Evolutionary conservation across 1,140 invertebrate genomes (phyloP), one percentile per base, ranked within the genome.

Genomic region (Cydia amplana): DNA sequence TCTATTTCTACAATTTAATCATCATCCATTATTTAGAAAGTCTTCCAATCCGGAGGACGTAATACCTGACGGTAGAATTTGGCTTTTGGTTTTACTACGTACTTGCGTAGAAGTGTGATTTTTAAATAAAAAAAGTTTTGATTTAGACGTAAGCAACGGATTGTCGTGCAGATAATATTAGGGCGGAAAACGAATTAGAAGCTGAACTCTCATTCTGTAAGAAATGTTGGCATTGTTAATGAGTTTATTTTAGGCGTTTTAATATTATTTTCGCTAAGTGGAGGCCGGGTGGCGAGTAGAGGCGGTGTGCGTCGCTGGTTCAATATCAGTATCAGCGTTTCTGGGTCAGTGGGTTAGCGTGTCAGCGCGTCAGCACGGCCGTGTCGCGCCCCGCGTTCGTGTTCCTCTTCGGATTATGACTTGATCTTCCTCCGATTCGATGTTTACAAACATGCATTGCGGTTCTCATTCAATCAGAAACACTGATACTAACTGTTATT

Each of bases 301-400:
- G 89, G 85, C 86, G 88, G 87, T 80, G 84, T 87, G 85, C 89
- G 88, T 89, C 83, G 85, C 80, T 85, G 90, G 90, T 92, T 92
- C 91, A 92, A 92, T 92, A 92, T 91, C 91, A 91, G 85, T 92
- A 92, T 91, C 91, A 91, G 85, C 85, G 82, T 82, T 88, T 90
- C 87, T 92, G 85, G 91, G 91, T 91, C 85, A 92, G 91, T 92
- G 89, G 91, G 91, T 87, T 89, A 92, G 79, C 83, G 81, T 87
- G 90, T 90, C 85, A 91, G 89, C 91, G 89, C 91, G 91, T 86
- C 91, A 92, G 78, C 83, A 80, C 82, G 82, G 87, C 70, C 78
- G 82, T 78, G 85, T 82, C 85, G 85, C 86, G 82, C 83, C 81
- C 82, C 82, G 85, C 87, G 74, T 81, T 75, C 83, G 75, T 79